Evolutionary conservation across 2,888 invertebrate genomes (phyloP), one percentile per base, ranked within the genome.

Genomic region (Apodemia zela): DNA sequence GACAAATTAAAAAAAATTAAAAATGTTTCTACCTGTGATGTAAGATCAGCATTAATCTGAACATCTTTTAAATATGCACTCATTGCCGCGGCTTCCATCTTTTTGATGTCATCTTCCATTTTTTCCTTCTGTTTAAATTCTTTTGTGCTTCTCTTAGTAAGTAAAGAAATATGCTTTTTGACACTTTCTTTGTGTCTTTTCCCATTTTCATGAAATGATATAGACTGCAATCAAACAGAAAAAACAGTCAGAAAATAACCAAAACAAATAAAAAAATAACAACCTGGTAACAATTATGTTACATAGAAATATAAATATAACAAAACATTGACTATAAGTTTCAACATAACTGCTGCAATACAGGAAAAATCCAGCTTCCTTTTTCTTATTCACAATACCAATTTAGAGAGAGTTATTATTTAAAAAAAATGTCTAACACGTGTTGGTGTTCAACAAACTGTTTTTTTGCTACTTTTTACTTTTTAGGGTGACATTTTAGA

Each of bases 191-290:
- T 96, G 85, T 99, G 98, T 38, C 96, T 93, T 79, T 97, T 96
- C 7, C 98, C 98, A 89, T 95, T 96, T 86, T 98, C 98, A 82
- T 99, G 98, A 79, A 98, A 98, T 69, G 98, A 96, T 75, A 98
- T 94, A 78, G 98, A 98, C 97, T 97, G 83, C 51, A 63, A 59
- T 61, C 42, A 59, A 59, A 42, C 33, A 57, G 15, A 17, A 42
- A 58, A 38, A 15, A 38, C 15, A 58, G 21, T 21, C 42, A 42
- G 10, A 11, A 57, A 33, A n/a, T 38, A 15, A 13, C 17, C 3
- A 6, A 6, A n/a, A n/a, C n/a, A n/a, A n/a, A n/a, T n/a, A n/a
- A n/a, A n/a, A n/a, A n/a, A n/a, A n/a, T n/a, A n/a, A n/a, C n/a
- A n/a, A n/a, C 7, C 1, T 33, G 1, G 6, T 33, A 33, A 33